Base-by-base conservation (phyloP, 2,888 invertebrate species). In the Parochlus steinenii region DNA sequence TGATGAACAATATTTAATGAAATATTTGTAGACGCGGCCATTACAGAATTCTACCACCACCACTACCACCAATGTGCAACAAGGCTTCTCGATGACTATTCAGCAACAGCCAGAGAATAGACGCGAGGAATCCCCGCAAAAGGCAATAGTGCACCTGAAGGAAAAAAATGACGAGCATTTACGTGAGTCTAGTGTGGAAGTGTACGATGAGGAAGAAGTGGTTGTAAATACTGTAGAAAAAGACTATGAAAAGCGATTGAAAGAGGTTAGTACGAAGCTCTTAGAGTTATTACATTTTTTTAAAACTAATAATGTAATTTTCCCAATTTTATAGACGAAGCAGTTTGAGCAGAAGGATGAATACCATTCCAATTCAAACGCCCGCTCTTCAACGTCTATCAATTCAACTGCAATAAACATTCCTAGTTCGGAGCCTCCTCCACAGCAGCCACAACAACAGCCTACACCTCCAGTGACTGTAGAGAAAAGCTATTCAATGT, bases 201-300 rank as follows among this genome's bases (percentile, higher is more conserved):
- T 6, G 46, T 46, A 10, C 40, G 37, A 28, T 42, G 49, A 42
- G 46, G 51, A 26, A 46, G 52, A 29, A 53, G 51, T 17, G 45
- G 47, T 31, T 47, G 45, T 26, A 34, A 37, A 37, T 40, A 48
- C 16, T 50, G 52, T 3, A 55, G 56, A 31, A 54, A 55, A 39
- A 50, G 53, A 43, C 54, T 52, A 40, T 52, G 50, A 41, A 55
- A 57, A 43, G 24, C 33, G 41, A 30, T 40, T 40, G 18, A 43
- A 45, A 40, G 46, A 45, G 23, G 44, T 42, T 39, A 44, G 33
- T 31, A 25, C 4, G 8, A 28, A 28, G 5, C 8, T 29, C n/a
- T 18, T 29, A 3, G 18, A 29, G 10, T 5, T 27, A 6, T 25
- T n/a, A 6, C 11, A 6, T 11, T n/a, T 25, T 12, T 25, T 12